Evolutionary conservation across 2,113 vertebrate genomes (phyloP).

Genomic region (Melanerpes formicivorus): DNA sequence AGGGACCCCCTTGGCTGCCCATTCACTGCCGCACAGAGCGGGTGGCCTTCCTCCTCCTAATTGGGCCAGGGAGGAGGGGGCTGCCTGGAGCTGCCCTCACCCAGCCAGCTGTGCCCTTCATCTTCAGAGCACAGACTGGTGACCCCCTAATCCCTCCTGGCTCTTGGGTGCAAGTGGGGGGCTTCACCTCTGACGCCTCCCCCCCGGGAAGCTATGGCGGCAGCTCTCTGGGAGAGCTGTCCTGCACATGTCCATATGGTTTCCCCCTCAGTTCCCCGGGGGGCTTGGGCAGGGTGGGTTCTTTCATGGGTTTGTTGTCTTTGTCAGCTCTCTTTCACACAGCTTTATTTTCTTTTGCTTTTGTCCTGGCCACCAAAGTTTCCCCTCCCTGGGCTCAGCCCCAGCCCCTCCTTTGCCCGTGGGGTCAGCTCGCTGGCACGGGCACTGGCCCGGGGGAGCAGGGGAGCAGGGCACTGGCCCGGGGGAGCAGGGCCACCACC

Average conservation of each 20-base stretch:
- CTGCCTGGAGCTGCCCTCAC: not conserved
- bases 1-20: not conserved
- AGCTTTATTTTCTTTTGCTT: constrained; percentile 38
- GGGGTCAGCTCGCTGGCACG: accelerated
- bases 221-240: not conserved
- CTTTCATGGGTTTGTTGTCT: constrained; percentile 17
- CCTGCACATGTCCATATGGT: not conserved
- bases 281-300: not conserved
- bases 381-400: not conserved
- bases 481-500: accelerated
- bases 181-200: not conserved
- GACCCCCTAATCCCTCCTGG: not conserved
- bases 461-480: not conserved
- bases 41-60: not conserved
- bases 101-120: accelerated
- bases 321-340: constrained; percentile 9
- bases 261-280: accelerated
- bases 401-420: accelerated
- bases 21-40: accelerated
- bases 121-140: accelerated
- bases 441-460: not conserved
- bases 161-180: not conserved
- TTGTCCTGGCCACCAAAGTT: not conserved
- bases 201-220: not conserved
- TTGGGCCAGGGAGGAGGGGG: not conserved